A percentile compares a stretch with the other conserved stretches of the same genome.
These are phyloP conservation scores for Hippocampus barbouri DNA, from an alignment of 2,113 vertebrate genomes.

Conservation along the genomic window DNA sequence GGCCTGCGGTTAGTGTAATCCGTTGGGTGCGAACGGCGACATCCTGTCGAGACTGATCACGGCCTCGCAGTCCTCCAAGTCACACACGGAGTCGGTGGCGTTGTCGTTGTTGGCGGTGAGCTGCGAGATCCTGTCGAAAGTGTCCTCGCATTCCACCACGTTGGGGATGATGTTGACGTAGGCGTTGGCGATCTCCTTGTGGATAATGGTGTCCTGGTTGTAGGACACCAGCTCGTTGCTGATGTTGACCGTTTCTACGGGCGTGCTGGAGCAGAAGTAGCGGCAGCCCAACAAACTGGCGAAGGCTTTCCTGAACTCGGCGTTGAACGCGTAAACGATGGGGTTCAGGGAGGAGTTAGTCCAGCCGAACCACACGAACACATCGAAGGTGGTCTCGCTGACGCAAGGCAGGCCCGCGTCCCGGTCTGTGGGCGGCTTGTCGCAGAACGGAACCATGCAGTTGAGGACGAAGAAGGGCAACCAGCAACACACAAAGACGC, in stretches of 20 bases:
- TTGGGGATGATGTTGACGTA: constrained; percentile 87
- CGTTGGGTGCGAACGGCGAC: constrained; percentile 80
- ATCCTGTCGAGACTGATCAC: constrained; percentile 82
- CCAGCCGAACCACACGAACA: constrained; percentile 98
- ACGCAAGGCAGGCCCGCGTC: constrained; percentile 81
- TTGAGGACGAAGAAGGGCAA: constrained; percentile 93
- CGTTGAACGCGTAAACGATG: constrained; percentile 93
- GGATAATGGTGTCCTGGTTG: constrained; percentile 83
- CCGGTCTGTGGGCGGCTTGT: constrained; percentile 61
- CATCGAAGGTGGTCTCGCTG: constrained; percentile 89
- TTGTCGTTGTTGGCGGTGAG: constrained; percentile 73
- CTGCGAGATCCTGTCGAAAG: constrained; percentile 79
- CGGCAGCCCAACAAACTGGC: constrained; percentile 85
- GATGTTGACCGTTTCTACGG: constrained; percentile 85
- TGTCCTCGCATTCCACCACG: constrained; percentile 74
- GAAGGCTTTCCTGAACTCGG: constrained; percentile 90
- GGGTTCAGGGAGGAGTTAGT: constrained; percentile 94
- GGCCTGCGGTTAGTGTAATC: constrained; percentile 71
- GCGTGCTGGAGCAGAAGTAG: constrained; percentile 76
- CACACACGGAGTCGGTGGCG: constrained; percentile 77
- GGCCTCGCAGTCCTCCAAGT: constrained; percentile 81
- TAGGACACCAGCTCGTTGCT: constrained; percentile 90
- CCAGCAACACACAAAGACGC: constrained; percentile 96
- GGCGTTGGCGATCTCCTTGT: constrained; percentile 78
- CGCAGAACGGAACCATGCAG: constrained; percentile 91